phyloP scores from a whole-genome alignment of 23 tunicate species.

The Ascidia mentula region DNA sequence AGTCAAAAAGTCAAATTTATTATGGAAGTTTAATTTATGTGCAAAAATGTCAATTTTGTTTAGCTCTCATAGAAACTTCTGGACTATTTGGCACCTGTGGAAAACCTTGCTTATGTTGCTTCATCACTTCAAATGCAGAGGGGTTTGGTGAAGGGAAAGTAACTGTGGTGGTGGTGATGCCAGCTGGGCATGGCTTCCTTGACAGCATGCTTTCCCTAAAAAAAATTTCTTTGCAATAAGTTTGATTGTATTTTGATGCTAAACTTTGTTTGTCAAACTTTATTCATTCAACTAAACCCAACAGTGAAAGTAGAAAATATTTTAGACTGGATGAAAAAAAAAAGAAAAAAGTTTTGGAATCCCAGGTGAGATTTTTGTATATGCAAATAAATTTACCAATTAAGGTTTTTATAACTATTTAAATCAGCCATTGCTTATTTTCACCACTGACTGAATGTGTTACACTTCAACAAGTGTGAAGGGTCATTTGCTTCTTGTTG shows the following conservation, averaged over 20 bases:
- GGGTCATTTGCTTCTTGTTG: neutral
- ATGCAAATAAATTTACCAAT: too few species aligned
- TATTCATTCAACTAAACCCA: too few species aligned
- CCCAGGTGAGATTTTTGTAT: too few species aligned
- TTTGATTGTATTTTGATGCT: neutral
- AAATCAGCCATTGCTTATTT: neutral
- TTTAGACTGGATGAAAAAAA: too few species aligned
- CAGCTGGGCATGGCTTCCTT: conserved; percentile 45
- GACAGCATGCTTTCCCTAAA: conserved; percentile 66
- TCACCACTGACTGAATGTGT: neutral
- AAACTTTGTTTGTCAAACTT: too few species aligned
- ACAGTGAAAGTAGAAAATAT: neutral
- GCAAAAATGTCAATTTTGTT: too few species aligned
- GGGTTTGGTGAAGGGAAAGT: conserved; percentile 86
- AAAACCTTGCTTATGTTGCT: conserved; percentile 61
- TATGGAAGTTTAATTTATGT: neutral
- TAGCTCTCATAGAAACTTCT: too few species aligned
- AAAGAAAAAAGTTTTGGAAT: too few species aligned
- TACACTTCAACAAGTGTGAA: neutral
- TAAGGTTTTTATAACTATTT: too few species aligned
- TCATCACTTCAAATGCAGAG: conserved; percentile 53
- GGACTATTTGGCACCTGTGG: conserved; percentile 52
- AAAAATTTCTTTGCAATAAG: neutral
- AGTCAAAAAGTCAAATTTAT: too few species aligned
- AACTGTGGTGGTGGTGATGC: conserved; percentile 64